phyloP scores from a whole-genome alignment of 2,113 vertebrate species.

The Monopterus albus region DNA sequence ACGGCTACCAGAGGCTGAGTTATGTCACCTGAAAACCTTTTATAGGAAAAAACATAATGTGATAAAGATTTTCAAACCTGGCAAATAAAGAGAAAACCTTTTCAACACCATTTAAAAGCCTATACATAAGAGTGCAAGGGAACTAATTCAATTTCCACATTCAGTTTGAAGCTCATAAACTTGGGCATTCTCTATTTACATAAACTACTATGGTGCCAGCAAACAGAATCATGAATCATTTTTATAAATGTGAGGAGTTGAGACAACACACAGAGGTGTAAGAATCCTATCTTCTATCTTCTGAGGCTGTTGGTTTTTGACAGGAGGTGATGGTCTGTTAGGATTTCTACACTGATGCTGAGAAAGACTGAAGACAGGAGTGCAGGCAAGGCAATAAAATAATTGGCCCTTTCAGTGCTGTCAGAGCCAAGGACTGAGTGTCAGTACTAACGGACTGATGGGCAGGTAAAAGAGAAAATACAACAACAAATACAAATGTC shows the following conservation, averaged over 20 bases:
- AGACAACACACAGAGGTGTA: constrained; percentile 13
- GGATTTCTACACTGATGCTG: constrained; percentile 33
- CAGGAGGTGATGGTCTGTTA: constrained; percentile 34
- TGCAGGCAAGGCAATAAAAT: background rate
- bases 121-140: no score
- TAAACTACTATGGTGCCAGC: background rate
- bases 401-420: constrained; percentile 28
- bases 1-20: background rate
- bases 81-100: constrained; percentile 5
- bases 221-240: constrained; percentile 9
- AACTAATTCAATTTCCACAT: background rate
- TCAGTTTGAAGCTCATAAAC: background rate
- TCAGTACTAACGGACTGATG: constrained; percentile 8
- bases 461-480: constrained; percentile 18
- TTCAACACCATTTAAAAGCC: no score
- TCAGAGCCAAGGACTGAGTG: constrained; percentile 7
- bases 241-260: background rate
- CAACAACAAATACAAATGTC: constrained; percentile 26
- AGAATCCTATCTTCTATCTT: constrained; percentile 23
- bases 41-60: background rate
- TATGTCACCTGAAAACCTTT: background rate
- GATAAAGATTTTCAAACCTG: background rate
- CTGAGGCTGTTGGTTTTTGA: constrained; percentile 22
- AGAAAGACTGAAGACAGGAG: background rate
- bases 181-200: background rate